Evolutionary conservation across 2,113 vertebrate genomes (phyloP).

Genomic region (Tonatia bakeri): DNA sequence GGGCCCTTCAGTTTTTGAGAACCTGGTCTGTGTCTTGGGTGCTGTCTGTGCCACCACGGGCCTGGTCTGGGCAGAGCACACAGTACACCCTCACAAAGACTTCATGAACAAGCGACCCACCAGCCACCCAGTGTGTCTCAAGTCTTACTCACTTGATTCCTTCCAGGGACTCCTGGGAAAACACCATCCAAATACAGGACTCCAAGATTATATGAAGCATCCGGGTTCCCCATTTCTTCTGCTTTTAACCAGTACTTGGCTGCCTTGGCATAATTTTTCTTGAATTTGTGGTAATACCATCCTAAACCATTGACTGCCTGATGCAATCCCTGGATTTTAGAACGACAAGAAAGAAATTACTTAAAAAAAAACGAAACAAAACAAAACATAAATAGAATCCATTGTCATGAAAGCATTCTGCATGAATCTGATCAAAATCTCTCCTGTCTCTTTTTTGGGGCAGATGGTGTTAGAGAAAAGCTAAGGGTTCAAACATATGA

Average conservation of each 20-base stretch:
- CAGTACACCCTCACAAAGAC: not conserved
- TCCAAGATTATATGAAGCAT: constrained; percentile 91
- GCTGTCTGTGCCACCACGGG: too few relatives aligned
- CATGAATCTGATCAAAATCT: not conserved
- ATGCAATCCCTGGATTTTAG: constrained; percentile 85
- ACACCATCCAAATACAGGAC: constrained; percentile 85
- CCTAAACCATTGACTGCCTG: constrained; percentile 92
- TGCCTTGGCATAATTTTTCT: constrained; percentile 84
- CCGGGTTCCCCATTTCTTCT: constrained; percentile 86
- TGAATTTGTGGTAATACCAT: constrained; percentile 91
- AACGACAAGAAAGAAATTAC: constrained; percentile 41
- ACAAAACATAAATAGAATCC: not conserved
- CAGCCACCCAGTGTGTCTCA: not conserved
- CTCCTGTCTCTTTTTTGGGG: not conserved
- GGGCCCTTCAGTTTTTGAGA: not conserved
- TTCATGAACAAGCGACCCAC: fast-evolving
- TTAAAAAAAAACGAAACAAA: not conserved
- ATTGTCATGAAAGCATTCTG: not conserved
- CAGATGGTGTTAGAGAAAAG: constrained; percentile 34
- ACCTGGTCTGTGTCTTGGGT: too few relatives aligned
- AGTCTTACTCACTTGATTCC: constrained; percentile 85
- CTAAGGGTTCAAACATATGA: not conserved
- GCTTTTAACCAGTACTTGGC: constrained; percentile 88
- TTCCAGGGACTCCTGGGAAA: constrained; percentile 79
- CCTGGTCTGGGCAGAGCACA: fast-evolving